These are phyloP conservation scores for Limnephilus auricula DNA, from an alignment of 2,888 invertebrate genomes.

Conservation along the genomic window DNA sequence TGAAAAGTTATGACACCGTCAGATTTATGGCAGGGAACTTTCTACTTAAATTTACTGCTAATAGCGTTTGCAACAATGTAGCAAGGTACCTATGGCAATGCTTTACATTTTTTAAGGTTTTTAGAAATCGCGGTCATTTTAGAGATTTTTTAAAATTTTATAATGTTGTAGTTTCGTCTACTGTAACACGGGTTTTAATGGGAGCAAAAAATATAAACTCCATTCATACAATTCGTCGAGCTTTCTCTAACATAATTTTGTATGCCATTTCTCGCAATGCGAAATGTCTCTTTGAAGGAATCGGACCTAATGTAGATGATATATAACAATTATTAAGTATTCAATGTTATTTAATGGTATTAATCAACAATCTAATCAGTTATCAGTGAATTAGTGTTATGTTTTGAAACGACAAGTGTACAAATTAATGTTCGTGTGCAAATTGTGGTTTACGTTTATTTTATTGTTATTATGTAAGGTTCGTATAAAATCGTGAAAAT, in stretches of 20 bases:
- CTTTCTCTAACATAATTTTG: not conserved
- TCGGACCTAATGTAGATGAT: not conserved
- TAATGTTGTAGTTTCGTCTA: not conserved
- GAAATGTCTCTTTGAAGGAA: not conserved
- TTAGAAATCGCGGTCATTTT: conserved; percentile 16
- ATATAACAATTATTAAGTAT: not conserved
- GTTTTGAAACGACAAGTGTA: too few species aligned
- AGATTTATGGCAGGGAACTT: conserved; percentile 57
- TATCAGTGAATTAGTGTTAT: too few species aligned
- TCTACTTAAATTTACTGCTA: conserved; percentile 53
- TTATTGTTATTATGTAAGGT: too few species aligned
- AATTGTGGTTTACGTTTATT: too few species aligned
- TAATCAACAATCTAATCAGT: too few species aligned
- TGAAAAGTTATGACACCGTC: conserved; percentile 55
- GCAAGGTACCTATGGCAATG: not conserved
- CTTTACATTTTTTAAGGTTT: conserved; percentile 40
- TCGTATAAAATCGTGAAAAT: too few species aligned
- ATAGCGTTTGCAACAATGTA: conserved; percentile 43
- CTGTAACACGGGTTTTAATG: not conserved
- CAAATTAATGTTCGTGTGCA: too few species aligned
- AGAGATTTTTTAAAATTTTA: not conserved
- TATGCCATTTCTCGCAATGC: not conserved
- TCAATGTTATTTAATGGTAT: too few species aligned
- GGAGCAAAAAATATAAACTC: not conserved
- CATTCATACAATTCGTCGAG: not conserved